Evolutionary conservation across 2,113 vertebrate genomes (phyloP), one percentile per base, ranked within the genome.

Genomic region (Cinclus mexicanus): DNA sequence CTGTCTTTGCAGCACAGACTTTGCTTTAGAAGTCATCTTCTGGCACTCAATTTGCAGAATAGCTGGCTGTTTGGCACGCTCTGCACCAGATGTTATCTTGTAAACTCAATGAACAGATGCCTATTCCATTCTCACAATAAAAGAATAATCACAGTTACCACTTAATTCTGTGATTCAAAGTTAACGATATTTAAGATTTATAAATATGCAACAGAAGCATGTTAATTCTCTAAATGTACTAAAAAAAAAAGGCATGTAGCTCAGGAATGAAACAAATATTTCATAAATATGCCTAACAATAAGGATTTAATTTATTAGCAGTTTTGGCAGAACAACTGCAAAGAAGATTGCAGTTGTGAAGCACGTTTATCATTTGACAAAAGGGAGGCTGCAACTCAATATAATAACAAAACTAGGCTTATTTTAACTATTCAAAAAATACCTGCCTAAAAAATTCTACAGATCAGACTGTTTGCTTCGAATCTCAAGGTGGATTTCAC

Each of bases 291-390:
- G 31, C 21, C 72, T 94, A 81, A 95, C 76, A 93, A 90, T 64
- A 83, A 75, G n/a, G 56, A 89, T 87, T 93, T 90, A 84, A 95
- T 89, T 96, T 92, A 95, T 96, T 86, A 94, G 53, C n/a, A 60
- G 31, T 90, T 92, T 92, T 89, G 90, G 88, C 88, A 96, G 83
- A 93, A 92, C 35, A 87, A 84, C 64, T 57, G 69, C 72, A 87
- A 83, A 92, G 70, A 88, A 74, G 52, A 92, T 60, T 72, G 80
- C 0, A 0, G 64, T 71, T 90, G 57, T 90, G 94, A 93, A 96
- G 60, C 49, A 86, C 1, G 5, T 68, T 80, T 55, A 14, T 83
- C 77, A 68, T 82, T 84, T 71, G 72, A 87, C 53, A 96, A 90
- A 92, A 31, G 25, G 86, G 35, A 91, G 14, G 59, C 14, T 78